Conservation (phyloP, 2,888 invertebrate genomes). For the Microplitis manilae region DNA sequence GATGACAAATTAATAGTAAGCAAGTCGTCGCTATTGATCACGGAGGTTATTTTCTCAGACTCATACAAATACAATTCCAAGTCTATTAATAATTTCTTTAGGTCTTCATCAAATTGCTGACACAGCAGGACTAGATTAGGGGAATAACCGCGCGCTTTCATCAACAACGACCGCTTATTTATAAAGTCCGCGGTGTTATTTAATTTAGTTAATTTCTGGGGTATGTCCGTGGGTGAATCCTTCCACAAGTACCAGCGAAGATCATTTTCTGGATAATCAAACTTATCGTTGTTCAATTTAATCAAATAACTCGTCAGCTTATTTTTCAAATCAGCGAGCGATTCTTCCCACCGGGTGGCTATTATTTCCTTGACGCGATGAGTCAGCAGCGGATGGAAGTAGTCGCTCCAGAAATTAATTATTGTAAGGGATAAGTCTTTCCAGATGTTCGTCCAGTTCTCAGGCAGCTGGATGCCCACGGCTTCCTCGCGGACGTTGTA, state of each 20-base stretch:
- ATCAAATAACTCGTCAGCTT: constrained; percentile 60
- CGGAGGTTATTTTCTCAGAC: constrained; percentile 67
- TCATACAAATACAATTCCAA: constrained; percentile 79
- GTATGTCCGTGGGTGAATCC: constrained; percentile 76
- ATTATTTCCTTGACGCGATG: constrained; percentile 76
- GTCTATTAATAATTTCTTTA: constrained; percentile 79
- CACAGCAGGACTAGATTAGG: constrained; percentile 82
- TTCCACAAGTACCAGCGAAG: constrained; percentile 83
- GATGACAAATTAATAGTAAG: constrained; percentile 58
- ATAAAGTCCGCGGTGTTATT: constrained; percentile 55
- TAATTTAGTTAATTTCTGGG: constrained; percentile 68
- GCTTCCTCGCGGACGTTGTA: constrained; percentile 83
- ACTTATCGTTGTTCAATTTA: constrained; percentile 61
- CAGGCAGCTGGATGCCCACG: constrained; percentile 76
- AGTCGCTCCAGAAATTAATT: constrained; percentile 81
- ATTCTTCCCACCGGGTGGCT: constrained; percentile 58
- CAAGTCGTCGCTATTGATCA: constrained; percentile 56
- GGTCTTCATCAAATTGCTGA: constrained; percentile 76
- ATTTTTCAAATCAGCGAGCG: constrained; percentile 57
- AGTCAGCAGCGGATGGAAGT: constrained; percentile 83
- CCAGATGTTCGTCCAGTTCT: constrained; percentile 79
- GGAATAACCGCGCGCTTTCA: constrained; percentile 87
- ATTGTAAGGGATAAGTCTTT: constrained; percentile 75
- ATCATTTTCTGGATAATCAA: constrained; percentile 76
- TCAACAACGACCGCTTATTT: constrained; percentile 73